Evolutionary conservation across 2,113 vertebrate species (phyloP).

Genomic region (Halichoeres trimaculatus): DNA sequence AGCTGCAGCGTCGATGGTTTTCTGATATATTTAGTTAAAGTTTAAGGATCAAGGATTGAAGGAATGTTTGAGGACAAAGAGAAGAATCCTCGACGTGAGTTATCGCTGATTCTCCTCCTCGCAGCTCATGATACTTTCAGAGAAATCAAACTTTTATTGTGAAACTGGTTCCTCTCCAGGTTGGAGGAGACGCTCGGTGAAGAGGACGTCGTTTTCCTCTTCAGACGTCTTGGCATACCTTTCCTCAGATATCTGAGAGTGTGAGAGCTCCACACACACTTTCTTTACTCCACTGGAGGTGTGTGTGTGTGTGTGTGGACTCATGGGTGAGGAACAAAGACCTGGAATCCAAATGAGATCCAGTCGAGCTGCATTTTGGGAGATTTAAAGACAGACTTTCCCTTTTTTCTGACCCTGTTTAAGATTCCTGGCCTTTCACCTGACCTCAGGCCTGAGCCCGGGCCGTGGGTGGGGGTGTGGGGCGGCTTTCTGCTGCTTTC

Average conservation of each 20-base stretch:
- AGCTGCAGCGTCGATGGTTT: too few species aligned
- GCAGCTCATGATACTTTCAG: neutral
- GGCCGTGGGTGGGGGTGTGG: constrained; percentile 33
- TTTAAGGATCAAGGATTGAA: too few species aligned
- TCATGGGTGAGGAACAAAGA: constrained; percentile 34
- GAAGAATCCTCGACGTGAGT: too few species aligned
- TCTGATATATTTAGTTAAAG: too few species aligned
- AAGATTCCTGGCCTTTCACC: constrained; percentile 85
- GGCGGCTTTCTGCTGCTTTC: too few species aligned
- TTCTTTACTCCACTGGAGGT: too few species aligned
- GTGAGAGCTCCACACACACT: too few species aligned
- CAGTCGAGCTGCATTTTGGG: constrained; percentile 50
- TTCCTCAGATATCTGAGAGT: constrained; percentile 7
- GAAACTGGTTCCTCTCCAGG: neutral
- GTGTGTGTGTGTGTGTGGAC: neutral
- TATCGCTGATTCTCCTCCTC: neutral
- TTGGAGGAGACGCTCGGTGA: neutral
- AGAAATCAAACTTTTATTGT: neutral
- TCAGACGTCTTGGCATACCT: neutral
- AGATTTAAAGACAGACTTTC: constrained; percentile 66
- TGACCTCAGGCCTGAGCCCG: constrained; percentile 71
- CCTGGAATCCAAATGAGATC: constrained; percentile 42
- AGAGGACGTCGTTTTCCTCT: neutral
- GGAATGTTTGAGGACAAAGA: too few species aligned
- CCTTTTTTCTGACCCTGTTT: constrained; percentile 60